Conservation (phyloP, 2,888 invertebrate genomes). For the Calameuta filiformis region DNA sequence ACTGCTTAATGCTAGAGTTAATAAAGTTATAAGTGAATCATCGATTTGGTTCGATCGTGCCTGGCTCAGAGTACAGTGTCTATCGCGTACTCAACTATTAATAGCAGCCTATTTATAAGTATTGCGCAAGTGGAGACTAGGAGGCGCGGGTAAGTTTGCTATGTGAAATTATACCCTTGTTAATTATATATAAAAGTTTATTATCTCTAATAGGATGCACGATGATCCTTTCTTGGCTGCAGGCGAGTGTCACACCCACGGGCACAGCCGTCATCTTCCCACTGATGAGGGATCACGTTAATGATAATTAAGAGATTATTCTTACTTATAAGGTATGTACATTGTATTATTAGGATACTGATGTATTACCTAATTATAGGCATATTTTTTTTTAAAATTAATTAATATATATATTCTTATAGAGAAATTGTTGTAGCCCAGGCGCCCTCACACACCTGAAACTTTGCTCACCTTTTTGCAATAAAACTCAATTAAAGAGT, state of each 20-base stretch:
- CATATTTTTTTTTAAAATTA: background rate
- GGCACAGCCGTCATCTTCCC: background rate
- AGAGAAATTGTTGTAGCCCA: slow-evolving; percentile 21
- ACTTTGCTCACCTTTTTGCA: slow-evolving; percentile 62
- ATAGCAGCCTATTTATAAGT: slow-evolving; percentile 42
- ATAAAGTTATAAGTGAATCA: background rate
- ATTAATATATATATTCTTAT: slow-evolving; percentile 7
- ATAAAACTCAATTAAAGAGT: slow-evolving; percentile 47
- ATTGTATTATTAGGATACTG: background rate
- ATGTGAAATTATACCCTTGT: slow-evolving; percentile 19
- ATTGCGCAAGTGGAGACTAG: slow-evolving; percentile 39
- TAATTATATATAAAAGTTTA: slow-evolving; percentile 35
- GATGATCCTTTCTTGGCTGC: background rate
- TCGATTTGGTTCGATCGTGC: background rate
- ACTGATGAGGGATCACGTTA: background rate
- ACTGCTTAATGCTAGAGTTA: background rate
- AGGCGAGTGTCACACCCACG: background rate
- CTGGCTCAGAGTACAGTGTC: background rate
- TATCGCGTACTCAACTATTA: slow-evolving; percentile 14
- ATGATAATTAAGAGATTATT: background rate
- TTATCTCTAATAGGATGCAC: slow-evolving; percentile 22
- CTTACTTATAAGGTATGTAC: background rate
- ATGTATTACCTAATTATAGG: background rate
- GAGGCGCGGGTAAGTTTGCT: background rate
- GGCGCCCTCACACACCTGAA: slow-evolving; percentile 64